phyloP scores from a whole-genome alignment of 2,113 vertebrate species.

The Struthio camelus region DNA sequence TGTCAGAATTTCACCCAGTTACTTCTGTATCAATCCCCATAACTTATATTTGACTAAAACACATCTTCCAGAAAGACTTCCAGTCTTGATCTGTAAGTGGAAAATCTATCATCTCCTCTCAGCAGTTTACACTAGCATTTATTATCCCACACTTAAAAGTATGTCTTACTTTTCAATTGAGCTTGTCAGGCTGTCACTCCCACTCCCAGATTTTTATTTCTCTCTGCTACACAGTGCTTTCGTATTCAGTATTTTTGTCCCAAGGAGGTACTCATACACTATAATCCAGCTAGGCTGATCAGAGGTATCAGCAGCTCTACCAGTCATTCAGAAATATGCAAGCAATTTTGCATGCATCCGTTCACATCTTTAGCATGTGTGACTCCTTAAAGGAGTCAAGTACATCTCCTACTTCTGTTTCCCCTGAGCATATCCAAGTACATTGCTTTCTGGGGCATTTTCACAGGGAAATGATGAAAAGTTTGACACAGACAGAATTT shows the following conservation, averaged over 20 bases:
- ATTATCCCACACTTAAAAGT: not conserved
- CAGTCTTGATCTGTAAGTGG: not conserved
- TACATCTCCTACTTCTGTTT: no score
- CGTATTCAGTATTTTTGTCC: not conserved
- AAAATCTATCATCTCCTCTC: not conserved
- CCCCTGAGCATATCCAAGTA: no score
- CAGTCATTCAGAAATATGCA: not conserved
- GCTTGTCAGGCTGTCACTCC: not conserved
- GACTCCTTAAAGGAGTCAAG: not conserved
- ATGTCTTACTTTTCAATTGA: not conserved
- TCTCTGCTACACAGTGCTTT: not conserved
- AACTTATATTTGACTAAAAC: not conserved
- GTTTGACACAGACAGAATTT: not conserved
- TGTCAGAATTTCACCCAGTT: not conserved
- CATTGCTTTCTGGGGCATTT: not conserved
- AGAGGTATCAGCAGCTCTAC: not conserved
- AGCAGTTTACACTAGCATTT: not conserved
- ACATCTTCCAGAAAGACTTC: not conserved
- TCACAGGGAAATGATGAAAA: not conserved
- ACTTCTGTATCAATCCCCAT: not conserved
- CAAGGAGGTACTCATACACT: not conserved
- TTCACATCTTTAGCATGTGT: not conserved
- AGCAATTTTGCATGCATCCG: not conserved
- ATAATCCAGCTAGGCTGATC: not conserved
- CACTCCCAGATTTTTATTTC: not conserved